phyloP scores from a whole-genome alignment of 1,140 invertebrate species.

The Marisa cornuarietis region DNA sequence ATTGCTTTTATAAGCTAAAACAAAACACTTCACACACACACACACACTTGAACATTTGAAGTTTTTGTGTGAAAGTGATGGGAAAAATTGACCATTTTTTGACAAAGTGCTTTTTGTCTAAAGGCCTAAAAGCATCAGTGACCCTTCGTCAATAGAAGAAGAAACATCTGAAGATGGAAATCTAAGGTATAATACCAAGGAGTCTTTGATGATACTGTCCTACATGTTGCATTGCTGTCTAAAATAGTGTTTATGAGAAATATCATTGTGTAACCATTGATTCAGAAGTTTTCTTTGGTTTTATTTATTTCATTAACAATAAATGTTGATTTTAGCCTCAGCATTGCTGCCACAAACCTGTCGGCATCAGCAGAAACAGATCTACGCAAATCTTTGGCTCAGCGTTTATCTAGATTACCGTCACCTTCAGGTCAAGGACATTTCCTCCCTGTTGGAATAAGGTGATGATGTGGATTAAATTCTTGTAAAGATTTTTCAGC shows the following conservation, averaged over 20 bases:
- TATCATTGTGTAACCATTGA: neutral
- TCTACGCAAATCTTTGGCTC: constrained; percentile 33
- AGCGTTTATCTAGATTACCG: constrained; percentile 32
- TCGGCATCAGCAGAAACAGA: constrained; percentile 38
- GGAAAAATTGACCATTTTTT: no score
- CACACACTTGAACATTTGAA: no score
- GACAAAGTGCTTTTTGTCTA: no score
- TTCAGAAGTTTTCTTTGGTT: neutral
- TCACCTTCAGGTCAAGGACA: constrained; percentile 18
- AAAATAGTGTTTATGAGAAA: neutral
- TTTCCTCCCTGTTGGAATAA: constrained; percentile 30
- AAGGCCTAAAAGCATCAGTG: constrained; percentile 16
- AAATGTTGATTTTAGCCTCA: constrained; percentile 31
- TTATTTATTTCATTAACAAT: neutral
- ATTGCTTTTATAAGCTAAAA: no score
- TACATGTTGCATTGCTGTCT: neutral
- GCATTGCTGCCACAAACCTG: constrained; percentile 41
- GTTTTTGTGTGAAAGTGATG: no score
- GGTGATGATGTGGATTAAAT: constrained; percentile 7
- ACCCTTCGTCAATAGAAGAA: constrained; percentile 11
- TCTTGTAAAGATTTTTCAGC: no score
- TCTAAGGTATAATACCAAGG: constrained; percentile 13
- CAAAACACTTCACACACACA: no score
- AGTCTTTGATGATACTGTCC: neutral
- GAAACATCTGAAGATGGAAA: constrained; percentile 22